Evolutionary conservation across 2,797 vertebrate species (phyloP).

Genomic region (Channa striata): DNA sequence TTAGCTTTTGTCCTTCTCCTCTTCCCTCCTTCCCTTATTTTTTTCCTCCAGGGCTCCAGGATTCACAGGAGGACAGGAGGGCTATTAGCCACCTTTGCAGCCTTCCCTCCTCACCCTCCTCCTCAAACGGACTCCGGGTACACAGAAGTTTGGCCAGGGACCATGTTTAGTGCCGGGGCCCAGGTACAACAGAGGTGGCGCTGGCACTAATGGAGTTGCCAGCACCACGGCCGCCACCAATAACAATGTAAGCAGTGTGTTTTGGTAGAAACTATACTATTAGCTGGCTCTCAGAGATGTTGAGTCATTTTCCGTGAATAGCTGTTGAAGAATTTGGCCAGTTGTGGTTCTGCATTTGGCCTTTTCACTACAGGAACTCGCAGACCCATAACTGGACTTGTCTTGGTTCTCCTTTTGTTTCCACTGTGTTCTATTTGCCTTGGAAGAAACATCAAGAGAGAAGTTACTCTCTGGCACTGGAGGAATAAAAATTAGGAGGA

Average conservation of each 20-base stretch:
- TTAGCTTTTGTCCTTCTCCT: constrained; percentile 29
- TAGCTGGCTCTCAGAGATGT: neutral
- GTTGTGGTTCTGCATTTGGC: neutral
- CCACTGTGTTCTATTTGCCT: no score
- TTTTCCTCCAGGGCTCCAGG: constrained; percentile 77
- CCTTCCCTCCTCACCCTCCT: constrained; percentile 81
- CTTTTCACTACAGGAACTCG: no score
- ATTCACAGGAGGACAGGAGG: constrained; percentile 83
- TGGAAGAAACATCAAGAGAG: no score
- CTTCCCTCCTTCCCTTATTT: constrained; percentile 3
- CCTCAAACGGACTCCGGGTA: constrained; percentile 81
- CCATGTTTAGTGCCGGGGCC: constrained; percentile 77
- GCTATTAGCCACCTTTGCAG: constrained; percentile 77
- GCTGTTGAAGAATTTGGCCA: no score
- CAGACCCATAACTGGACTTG: neutral
- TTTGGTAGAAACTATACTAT: neutral
- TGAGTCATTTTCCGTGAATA: neutral
- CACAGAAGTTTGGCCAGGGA: constrained; percentile 78
- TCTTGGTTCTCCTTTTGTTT: neutral
- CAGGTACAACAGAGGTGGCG: constrained; percentile 73
- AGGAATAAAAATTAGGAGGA: no score
- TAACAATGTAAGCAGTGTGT: constrained; percentile 68
- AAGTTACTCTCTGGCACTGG: no score
- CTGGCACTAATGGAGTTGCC: constrained; percentile 64
- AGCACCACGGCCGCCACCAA: constrained; percentile 37